Base-by-base conservation (phyloP, 2,888 invertebrate genomes). In the Leptarthrus brevirostris region DNA sequence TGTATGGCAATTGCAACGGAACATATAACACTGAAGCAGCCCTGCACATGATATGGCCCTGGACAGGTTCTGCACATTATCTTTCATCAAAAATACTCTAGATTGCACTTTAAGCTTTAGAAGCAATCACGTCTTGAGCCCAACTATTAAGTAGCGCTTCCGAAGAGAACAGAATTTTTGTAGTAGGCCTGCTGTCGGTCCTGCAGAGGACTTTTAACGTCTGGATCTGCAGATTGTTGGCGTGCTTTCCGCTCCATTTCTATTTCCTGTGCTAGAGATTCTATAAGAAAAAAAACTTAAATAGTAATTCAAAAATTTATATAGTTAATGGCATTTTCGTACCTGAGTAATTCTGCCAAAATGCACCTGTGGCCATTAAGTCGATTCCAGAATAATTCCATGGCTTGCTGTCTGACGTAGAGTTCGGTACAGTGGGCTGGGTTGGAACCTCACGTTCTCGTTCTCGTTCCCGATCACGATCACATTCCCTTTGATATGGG, bases 301-400 rank as follows among this genome's bases (percentile, higher is more conserved):
- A 30, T 5, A 30, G 8, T 30, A 5, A 3, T 30, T 30, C 30
- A 30, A 8, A 30, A 4, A 72, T 3, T 3, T 18, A 30, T 30
- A 30, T 30, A 30, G 30, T 8, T 30, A 30, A 30, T 8, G 54
- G 10, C 49, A 77, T 79, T 34, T 76, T 83, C 90, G 89, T 84
- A 95, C 94, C 94, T 82, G 94, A 94, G 86, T 95, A 95, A 84
- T 94, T 95, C 84, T 94, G 94, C 94, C 94, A 95, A 86, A 95
- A 94, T 52, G 94, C 94, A 44, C 93, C 93, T 72, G 91, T 92
- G 80, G 92, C 91, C 89, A 95, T 93, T 84, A 94, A 90, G 86
- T 94, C 94, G 78, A 92, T 87, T 71, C 91, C 90, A 36, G 90
- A 84, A 84, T 91, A 91, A 79, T 90, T 90, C 91, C 91, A 91